Evolutionary conservation across 53 echinoderm and acorn worm genomes (phyloP).

Genomic region (Henricia sp.): DNA sequence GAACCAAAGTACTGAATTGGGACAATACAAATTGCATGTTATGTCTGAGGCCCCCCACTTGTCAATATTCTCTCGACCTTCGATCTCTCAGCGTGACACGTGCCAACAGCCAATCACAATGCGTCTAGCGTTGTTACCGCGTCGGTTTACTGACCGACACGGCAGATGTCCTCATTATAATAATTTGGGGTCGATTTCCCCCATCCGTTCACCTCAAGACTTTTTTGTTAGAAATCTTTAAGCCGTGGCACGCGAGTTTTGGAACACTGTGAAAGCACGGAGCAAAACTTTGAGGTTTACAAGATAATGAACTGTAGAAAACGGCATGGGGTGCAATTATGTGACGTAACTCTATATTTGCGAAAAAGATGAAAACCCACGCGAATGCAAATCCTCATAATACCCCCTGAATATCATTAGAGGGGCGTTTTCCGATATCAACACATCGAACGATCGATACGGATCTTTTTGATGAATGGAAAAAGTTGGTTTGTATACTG

Average conservation of each 20-base stretch:
- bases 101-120: slow-evolving; percentile 39
- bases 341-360: slow-evolving; percentile 57
- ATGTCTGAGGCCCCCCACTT: no score
- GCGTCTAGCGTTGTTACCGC: not conserved
- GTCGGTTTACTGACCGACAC: slow-evolving; percentile 18
- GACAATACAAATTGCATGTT: no score
- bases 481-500: not conserved
- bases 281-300: slow-evolving; percentile 29
- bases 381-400: slow-evolving; percentile 17
- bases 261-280: no score
- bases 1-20: no score
- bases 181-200: slow-evolving; percentile 45
- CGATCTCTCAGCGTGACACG: slow-evolving; percentile 25
- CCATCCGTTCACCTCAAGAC: not conserved
- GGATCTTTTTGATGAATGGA: slow-evolving; percentile 9
- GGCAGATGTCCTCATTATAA: slow-evolving; percentile 45
- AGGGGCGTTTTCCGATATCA: slow-evolving; percentile 42
- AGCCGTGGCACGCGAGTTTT: slow-evolving; percentile 45
- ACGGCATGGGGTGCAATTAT: not conserved
- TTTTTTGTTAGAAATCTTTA: slow-evolving; percentile 17
- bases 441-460: slow-evolving; percentile 48
- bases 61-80: not conserved
- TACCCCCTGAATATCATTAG: slow-evolving; percentile 15
- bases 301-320: not conserved
- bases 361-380: slow-evolving; percentile 40